These are phyloP conservation scores for Pyrgus malvae DNA, from an alignment of 2,888 invertebrate genomes.

Conservation along the genomic window DNA sequence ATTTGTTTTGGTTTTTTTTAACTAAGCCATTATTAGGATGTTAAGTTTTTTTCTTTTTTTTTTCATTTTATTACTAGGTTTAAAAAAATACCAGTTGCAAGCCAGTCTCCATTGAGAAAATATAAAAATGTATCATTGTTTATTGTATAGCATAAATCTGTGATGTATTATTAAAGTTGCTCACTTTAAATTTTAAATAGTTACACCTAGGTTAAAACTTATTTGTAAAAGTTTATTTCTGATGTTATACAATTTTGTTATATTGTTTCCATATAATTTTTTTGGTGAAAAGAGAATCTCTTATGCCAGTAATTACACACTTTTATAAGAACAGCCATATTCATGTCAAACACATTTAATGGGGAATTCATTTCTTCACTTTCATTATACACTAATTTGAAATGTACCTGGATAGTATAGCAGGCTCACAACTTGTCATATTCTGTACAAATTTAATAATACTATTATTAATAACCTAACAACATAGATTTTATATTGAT, in stretches of 20 bases:
- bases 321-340: neutral
- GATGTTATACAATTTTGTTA: slow-evolving; percentile 14
- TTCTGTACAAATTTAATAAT: slow-evolving; percentile 37
- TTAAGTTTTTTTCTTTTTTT: slow-evolving; percentile 40
- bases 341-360: neutral
- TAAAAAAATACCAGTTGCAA: slow-evolving; percentile 12
- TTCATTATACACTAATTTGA: neutral
- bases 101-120: slow-evolving; percentile 8
- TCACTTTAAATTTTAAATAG: slow-evolving; percentile 66
- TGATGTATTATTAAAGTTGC: slow-evolving; percentile 66
- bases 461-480: slow-evolving; percentile 23
- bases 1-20: slow-evolving; percentile 41
- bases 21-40: slow-evolving; percentile 29
- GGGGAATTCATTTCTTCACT: neutral
- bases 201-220: slow-evolving; percentile 34
- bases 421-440: slow-evolving; percentile 10
- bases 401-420: slow-evolving; percentile 8
- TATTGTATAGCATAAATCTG: slow-evolving; percentile 42
- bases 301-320: neutral
- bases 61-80: slow-evolving; percentile 36
- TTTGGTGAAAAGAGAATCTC: neutral
- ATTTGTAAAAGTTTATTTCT: slow-evolving; percentile 33
- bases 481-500: slow-evolving; percentile 42
- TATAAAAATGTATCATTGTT: slow-evolving; percentile 1
- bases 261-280: neutral